These are phyloP conservation scores for Rhopalosiphum padi DNA, from an alignment of 1,140 invertebrate genomes.

Conservation along the genomic window DNA sequence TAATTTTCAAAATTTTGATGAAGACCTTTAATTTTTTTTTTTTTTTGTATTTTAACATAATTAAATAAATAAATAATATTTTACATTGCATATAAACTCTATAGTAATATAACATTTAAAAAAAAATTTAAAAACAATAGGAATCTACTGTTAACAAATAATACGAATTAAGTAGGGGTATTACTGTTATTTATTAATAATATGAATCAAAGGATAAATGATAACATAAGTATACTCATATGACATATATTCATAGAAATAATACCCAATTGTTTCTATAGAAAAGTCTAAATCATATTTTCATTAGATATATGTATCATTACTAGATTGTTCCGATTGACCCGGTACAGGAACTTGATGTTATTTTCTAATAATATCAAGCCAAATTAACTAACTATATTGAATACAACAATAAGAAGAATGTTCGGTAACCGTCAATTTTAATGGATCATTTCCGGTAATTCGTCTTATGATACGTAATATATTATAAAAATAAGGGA, in stretches of 20 bases:
- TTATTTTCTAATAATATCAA: conserved; percentile 2
- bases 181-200: not conserved
- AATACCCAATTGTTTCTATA: not conserved
- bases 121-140: not conserved
- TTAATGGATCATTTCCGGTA: conserved; percentile 55
- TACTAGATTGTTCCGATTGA: conserved; percentile 19
- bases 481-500: not conserved
- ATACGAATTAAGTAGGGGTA: not conserved
- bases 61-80: not conserved
- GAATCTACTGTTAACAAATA: not conserved
- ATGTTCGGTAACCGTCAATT: not conserved
- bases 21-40: no score
- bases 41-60: not conserved
- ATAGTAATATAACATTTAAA: not conserved
- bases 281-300: not conserved
- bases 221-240: not conserved
- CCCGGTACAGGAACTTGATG: not conserved
- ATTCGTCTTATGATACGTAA: not conserved
- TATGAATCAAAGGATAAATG: not conserved
- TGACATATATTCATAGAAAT: not conserved
- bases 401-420: conserved; percentile 23
- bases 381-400: conserved; percentile 4
- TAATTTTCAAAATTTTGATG: not conserved
- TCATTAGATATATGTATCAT: conserved; percentile 6
- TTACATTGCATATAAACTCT: not conserved